phyloP scores from a whole-genome alignment of 2,888 invertebrate species.

The Drosophila setosimentum region DNA sequence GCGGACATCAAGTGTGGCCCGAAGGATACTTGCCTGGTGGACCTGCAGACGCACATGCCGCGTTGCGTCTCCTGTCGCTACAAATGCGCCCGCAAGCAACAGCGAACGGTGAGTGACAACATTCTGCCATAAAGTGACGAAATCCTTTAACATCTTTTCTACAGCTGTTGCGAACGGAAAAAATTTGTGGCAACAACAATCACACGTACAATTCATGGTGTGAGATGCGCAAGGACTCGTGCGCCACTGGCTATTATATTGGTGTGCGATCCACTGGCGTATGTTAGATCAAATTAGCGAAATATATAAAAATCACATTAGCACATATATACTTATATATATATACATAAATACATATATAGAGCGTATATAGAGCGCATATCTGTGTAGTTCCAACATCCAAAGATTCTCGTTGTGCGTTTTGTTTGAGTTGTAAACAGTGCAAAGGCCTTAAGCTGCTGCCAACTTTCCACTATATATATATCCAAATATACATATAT shows the following conservation, averaged over 20 bases:
- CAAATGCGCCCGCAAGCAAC: constrained; percentile 86
- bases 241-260: constrained; percentile 89
- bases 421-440: constrained; percentile 51
- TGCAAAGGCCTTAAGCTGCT: constrained; percentile 49
- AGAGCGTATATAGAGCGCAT: constrained; percentile 35
- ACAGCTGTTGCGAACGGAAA: constrained; percentile 82
- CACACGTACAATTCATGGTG: constrained; percentile 92
- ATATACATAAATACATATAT: constrained; percentile 34
- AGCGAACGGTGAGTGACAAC: constrained; percentile 71
- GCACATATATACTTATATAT: constrained; percentile 22
- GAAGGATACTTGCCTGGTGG: constrained; percentile 89
- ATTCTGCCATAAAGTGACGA: constrained; percentile 5
- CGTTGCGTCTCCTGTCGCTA: constrained; percentile 90
- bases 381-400: constrained; percentile 69
- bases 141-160: constrained; percentile 5
- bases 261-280: constrained; percentile 89
- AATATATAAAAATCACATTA: constrained; percentile 49
- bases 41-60: constrained; percentile 88
- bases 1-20: constrained; percentile 88
- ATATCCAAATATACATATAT: constrained; percentile 16
- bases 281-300: constrained; percentile 84
- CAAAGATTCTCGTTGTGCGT: constrained; percentile 78
- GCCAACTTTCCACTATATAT: constrained; percentile 44
- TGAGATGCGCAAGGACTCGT: constrained; percentile 92
- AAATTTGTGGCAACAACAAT: constrained; percentile 91